phyloP scores from a whole-genome alignment of 2,888 invertebrate genomes.

The Drosophila conformis region DNA sequence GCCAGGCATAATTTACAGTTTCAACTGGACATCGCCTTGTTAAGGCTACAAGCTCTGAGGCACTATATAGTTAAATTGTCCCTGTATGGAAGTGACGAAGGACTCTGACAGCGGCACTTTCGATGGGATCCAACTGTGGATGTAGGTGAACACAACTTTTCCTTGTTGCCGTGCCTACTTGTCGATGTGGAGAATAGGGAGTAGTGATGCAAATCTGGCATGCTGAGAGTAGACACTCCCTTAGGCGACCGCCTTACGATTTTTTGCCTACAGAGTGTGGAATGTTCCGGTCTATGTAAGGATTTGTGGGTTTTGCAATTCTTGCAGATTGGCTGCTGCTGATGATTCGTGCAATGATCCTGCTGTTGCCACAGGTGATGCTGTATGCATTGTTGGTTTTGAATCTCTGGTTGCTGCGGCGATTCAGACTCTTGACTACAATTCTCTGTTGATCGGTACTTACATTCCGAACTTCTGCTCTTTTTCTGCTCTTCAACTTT shows the following conservation, averaged over 20 bases:
- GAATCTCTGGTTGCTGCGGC: neutral
- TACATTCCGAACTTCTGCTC: neutral
- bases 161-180: neutral
- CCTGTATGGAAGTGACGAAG: neutral
- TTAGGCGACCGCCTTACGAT: constrained; percentile 7
- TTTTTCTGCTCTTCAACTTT: constrained; percentile 5
- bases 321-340: neutral
- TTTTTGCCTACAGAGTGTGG: neutral
- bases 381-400: constrained; percentile 29
- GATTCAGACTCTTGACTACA: neutral
- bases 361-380: constrained; percentile 54
- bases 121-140: neutral
- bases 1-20: neutral
- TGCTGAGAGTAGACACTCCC: constrained; percentile 28
- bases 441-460: neutral
- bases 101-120: constrained; percentile 25
- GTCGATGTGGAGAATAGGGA: neutral
- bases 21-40: constrained; percentile 7
- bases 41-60: neutral
- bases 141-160: neutral
- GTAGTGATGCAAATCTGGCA: constrained; percentile 45
- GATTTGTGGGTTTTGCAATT: neutral
- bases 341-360: neutral
- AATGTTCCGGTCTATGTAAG: neutral
- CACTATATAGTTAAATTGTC: neutral